Conservation (phyloP, 2,888 invertebrate genomes). For the Patella caerulea region DNA sequence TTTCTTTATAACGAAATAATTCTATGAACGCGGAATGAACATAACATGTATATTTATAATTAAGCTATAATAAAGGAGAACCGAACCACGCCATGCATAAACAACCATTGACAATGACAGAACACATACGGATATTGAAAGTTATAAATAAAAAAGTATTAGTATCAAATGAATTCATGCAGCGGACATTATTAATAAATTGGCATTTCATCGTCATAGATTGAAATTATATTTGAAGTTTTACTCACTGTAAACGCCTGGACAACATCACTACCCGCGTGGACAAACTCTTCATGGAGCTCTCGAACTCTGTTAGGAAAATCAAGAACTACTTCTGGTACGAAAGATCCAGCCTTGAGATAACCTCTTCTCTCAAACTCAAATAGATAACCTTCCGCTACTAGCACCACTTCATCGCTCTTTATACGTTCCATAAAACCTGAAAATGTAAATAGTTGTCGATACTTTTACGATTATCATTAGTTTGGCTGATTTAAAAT, state of each 20-base stretch:
- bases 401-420: conserved; percentile 34
- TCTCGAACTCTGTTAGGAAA: conserved; percentile 40
- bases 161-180: no score
- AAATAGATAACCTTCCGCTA: conserved; percentile 48
- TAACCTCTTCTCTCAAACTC: conserved; percentile 46
- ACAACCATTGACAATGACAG: no score
- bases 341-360: conserved; percentile 44
- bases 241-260: conserved; percentile 51
- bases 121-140: neutral
- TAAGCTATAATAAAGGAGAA: no score
- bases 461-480: no score
- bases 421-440: conserved; percentile 39
- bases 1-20: no score
- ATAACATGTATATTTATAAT: no score
- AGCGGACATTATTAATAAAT: no score
- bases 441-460: neutral
- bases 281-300: conserved; percentile 54
- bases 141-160: no score
- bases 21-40: no score
- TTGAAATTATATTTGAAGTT: neutral
- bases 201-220: no score
- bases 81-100: no score
- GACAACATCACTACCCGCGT: conserved; percentile 56
- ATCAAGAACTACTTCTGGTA: conserved; percentile 47
- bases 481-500: no score